A percentile compares a stretch with the other conserved stretches of the same genome.
Evolutionary conservation across 2,113 vertebrate genomes (phyloP).

Genomic region (Anthoscopus minutus): DNA sequence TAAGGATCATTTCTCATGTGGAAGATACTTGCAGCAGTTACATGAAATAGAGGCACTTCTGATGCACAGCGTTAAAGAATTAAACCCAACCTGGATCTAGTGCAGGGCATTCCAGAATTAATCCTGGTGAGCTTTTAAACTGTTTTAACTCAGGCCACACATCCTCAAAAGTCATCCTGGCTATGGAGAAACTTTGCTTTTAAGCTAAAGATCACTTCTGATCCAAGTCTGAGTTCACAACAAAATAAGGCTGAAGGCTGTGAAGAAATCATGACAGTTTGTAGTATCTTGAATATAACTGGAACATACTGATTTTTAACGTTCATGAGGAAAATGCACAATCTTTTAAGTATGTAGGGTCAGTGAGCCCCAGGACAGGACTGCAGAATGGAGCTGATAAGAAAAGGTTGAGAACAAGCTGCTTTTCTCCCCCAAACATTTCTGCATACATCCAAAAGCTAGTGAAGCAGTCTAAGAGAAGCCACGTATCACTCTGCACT

Average conservation of each 20-base stretch:
- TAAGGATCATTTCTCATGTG: neutral
- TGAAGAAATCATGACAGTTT: neutral
- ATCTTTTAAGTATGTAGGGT: neutral
- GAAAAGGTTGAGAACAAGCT: neutral
- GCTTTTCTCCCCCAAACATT: neutral
- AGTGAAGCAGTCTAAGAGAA: neutral
- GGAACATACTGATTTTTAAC: neutral
- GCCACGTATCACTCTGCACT: neutral
- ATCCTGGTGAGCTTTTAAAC: neutral
- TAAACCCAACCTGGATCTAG: neutral
- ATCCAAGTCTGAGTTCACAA: neutral
- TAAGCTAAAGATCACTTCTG: neutral
- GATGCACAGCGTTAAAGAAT: neutral
- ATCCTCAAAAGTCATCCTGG: neutral
- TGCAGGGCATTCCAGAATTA: neutral
- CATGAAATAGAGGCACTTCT: neutral
- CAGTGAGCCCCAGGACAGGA: neutral
- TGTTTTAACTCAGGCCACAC: neutral
- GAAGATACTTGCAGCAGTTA: neutral
- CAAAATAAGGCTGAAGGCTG: neutral
- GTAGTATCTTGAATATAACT: neutral
- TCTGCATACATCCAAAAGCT: neutral
- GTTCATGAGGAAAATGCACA: neutral
- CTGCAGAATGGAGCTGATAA: neutral
- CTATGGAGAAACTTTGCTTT: neutral